A percentile compares a stretch with the other conserved stretches of the same genome.
Conservation (phyloP, 2,888 invertebrate genomes). For the Archaeoteleia sp. region DNA sequence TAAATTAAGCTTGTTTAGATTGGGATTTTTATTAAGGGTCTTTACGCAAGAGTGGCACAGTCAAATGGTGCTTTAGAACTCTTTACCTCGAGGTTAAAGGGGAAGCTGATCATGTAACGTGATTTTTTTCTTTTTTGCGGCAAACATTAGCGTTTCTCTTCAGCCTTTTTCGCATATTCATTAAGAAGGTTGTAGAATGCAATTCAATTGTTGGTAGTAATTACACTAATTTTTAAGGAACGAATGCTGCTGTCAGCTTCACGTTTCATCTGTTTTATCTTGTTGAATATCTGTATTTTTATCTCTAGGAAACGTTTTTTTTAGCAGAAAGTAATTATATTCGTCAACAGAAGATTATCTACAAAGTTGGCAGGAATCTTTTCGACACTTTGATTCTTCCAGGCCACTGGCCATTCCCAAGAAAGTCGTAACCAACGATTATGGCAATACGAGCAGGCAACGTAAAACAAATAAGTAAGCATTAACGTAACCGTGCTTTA, state of each 20-base stretch:
- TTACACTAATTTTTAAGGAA: too few species aligned
- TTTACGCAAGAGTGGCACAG: slow-evolving; percentile 68
- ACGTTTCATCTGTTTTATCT: too few species aligned
- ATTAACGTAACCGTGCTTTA: slow-evolving; percentile 71
- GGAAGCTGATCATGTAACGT: slow-evolving; percentile 36
- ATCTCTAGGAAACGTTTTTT: too few species aligned
- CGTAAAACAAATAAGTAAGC: slow-evolving; percentile 68
- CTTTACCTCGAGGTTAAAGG: slow-evolving; percentile 48
- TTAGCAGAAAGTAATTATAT: too few species aligned
- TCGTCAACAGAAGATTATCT: too few species aligned
- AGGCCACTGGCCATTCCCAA: slow-evolving; percentile 56
- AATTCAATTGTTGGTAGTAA: too few species aligned
- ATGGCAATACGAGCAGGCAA: slow-evolving; percentile 55
- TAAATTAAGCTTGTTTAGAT: slow-evolving; percentile 76
- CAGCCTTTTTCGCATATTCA: too few species aligned
- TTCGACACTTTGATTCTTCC: slow-evolving; percentile 42
- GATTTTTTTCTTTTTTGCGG: slow-evolving; percentile 15
- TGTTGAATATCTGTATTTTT: too few species aligned
- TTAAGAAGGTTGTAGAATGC: too few species aligned
- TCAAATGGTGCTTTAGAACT: slow-evolving; percentile 68
- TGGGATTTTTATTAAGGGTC: slow-evolving; percentile 75
- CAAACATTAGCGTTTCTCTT: slow-evolving; percentile 2
- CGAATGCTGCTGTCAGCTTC: too few species aligned
- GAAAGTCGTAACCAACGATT: slow-evolving; percentile 69
- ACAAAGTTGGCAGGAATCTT: not conserved